Evolutionary conservation across 2,888 invertebrate species (phyloP).

Genomic region (Eupithecia centaureata): DNA sequence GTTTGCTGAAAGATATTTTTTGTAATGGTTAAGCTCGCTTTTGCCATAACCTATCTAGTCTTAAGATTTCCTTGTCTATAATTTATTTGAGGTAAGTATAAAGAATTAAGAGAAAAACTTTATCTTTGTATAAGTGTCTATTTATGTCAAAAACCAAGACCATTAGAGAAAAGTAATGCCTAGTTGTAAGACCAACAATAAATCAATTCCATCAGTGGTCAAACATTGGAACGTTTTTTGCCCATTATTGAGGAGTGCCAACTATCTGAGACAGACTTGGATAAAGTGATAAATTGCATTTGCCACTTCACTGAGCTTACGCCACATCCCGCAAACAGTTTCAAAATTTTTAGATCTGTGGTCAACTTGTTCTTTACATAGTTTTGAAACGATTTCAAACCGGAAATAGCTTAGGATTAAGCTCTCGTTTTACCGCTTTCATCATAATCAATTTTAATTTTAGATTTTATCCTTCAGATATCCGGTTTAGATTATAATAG

Average conservation of each 20-base stretch:
- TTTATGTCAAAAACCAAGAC: too few relatives aligned
- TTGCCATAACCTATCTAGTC: too few relatives aligned
- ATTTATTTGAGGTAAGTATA: too few relatives aligned
- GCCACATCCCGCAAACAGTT: slow-evolving; percentile 7
- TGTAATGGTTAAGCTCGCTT: too few relatives aligned
- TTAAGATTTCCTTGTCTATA: too few relatives aligned
- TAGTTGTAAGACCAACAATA: not conserved
- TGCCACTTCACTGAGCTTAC: slow-evolving; percentile 9
- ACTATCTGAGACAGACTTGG: slow-evolving; percentile 9
- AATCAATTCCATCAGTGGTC: not conserved
- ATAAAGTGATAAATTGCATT: slow-evolving; percentile 22
- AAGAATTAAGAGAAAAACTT: too few relatives aligned
- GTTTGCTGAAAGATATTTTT: too few relatives aligned
- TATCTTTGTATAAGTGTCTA: too few relatives aligned
- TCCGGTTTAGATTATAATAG: too few relatives aligned
- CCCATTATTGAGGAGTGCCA: slow-evolving; percentile 2
- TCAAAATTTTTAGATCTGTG: slow-evolving; percentile 12
- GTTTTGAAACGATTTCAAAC: not conserved
- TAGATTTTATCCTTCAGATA: not conserved
- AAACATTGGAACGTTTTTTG: slow-evolving; percentile 6
- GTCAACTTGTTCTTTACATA: slow-evolving; percentile 6
- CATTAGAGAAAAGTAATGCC: too few relatives aligned
- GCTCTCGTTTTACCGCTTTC: not conserved
- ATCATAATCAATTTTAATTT: not conserved
- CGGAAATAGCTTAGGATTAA: not conserved